phyloP scores from a whole-genome alignment of 2,797 vertebrate species.

The Odontamblyopus rebecca region DNA sequence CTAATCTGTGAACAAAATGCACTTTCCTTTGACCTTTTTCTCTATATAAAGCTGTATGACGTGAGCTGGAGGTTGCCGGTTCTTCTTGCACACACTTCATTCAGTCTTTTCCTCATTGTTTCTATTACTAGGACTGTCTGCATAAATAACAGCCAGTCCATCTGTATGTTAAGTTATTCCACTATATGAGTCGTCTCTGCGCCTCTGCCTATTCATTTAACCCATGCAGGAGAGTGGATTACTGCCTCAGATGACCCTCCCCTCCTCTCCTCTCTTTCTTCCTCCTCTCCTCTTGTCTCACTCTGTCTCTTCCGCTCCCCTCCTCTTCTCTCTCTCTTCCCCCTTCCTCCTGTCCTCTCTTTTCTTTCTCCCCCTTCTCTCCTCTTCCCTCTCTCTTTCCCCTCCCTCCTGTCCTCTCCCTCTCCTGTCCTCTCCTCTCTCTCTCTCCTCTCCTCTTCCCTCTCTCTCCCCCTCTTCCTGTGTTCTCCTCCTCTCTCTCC shows the following conservation, averaged over 20 bases:
- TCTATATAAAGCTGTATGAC: constrained; percentile 25
- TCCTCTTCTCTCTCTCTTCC: constrained; percentile 8
- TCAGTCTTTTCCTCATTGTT: constrained; percentile 34
- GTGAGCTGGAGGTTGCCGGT: constrained; percentile 11
- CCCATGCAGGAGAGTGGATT: constrained; percentile 67
- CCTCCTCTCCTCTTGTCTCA: constrained; percentile 28
- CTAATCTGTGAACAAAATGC: too few relatives aligned
- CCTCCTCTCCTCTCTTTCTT: constrained; percentile 30
- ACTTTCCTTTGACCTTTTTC: constrained; percentile 16
- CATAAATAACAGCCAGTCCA: constrained; percentile 48
- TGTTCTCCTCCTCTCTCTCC: too few relatives aligned
- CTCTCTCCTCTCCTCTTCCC: too few relatives aligned
- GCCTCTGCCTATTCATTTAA: constrained; percentile 57
- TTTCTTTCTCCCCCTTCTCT: background rate
- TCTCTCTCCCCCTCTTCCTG: too few relatives aligned
- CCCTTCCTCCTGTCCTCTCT: constrained; percentile 9
- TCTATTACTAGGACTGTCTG: constrained; percentile 32
- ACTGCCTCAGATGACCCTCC: constrained; percentile 61
- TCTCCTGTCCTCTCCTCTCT: too few relatives aligned
- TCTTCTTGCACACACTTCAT: constrained; percentile 8
- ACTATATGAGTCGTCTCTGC: constrained; percentile 47
- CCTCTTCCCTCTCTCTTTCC: constrained; percentile 21
- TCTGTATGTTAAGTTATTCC: constrained; percentile 64
- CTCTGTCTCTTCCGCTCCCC: constrained; percentile 32
- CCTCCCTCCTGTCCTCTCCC: too few relatives aligned